A percentile compares a stretch with the other conserved stretches of the same genome.
Conservation (phyloP, 2,113 vertebrate species). For the Tetrax tetrax region DNA sequence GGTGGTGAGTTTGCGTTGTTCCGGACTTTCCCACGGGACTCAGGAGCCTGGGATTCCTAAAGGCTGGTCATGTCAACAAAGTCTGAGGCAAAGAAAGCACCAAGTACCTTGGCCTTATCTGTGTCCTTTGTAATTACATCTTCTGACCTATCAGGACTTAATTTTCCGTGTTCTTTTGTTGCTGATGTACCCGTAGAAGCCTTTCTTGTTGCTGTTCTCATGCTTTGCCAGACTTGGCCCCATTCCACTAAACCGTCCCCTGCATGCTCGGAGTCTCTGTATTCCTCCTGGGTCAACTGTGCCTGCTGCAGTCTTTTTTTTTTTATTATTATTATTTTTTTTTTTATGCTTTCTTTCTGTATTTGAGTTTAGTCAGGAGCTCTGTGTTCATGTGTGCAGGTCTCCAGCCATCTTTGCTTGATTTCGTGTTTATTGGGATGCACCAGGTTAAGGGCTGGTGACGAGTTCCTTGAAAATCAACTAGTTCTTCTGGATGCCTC, state of each 20-base stretch:
- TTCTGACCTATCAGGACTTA: not conserved
- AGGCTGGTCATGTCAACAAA: not conserved
- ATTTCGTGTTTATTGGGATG: not conserved
- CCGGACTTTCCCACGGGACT: not conserved
- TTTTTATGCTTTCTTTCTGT: not conserved
- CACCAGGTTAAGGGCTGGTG: not conserved
- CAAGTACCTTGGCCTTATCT: rapidly evolving
- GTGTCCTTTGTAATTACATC: not conserved
- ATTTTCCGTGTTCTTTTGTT: not conserved
- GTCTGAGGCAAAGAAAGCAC: not conserved
- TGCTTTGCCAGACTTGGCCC: not conserved
- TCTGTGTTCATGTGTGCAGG: not conserved
- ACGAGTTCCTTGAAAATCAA: not conserved
- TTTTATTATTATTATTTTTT: too few relatives aligned
- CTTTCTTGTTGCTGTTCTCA: not conserved
- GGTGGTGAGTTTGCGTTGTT: not conserved
- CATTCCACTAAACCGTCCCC: not conserved
- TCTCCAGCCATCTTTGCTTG: not conserved
- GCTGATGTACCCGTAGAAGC: not conserved
- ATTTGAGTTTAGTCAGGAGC: not conserved
- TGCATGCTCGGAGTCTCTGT: not conserved
- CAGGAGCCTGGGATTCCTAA: not conserved
- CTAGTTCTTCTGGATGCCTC: not conserved
- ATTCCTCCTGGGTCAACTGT: not conserved
- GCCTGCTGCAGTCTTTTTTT: not conserved